A percentile compares a stretch with the other conserved stretches of the same genome.
Evolutionary conservation across 2,888 invertebrate species (phyloP).

Genomic region (Synergus umbraculus): DNA sequence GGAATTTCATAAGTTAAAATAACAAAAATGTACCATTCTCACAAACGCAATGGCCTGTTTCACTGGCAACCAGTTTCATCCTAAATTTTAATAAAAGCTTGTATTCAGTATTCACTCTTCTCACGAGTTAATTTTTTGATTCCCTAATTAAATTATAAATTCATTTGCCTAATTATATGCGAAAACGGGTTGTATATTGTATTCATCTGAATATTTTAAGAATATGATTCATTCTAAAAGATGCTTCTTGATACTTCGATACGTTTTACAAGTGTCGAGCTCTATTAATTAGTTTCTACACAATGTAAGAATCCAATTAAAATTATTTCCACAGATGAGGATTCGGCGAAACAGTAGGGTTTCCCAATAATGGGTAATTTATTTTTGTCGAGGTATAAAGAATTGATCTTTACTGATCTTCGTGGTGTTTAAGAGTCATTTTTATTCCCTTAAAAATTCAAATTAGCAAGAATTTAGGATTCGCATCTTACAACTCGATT

Average conservation of each 20-base stretch:
- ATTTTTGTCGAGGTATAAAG: background rate
- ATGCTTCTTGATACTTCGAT: background rate
- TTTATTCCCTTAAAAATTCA: too few species aligned
- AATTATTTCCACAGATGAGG: background rate
- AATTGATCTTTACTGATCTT: background rate
- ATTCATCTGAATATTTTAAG: background rate
- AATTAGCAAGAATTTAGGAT: background rate
- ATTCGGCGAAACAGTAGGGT: background rate
- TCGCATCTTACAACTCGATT: background rate
- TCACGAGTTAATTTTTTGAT: background rate
- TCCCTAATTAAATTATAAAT: slow-evolving; percentile 27
- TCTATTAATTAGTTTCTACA: background rate
- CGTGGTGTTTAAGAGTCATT: too few species aligned
- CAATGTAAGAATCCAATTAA: background rate
- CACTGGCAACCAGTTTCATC: slow-evolving; percentile 2
- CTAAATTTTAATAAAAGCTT: background rate
- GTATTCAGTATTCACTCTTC: background rate
- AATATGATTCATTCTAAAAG: background rate
- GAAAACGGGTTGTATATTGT: slow-evolving; percentile 21
- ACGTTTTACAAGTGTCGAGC: background rate
- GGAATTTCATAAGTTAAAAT: slow-evolving; percentile 31
- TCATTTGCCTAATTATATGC: slow-evolving; percentile 12
- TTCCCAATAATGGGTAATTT: background rate
- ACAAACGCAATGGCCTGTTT: background rate
- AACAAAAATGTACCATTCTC: slow-evolving; percentile 4